Base-by-base conservation (phyloP, 2,797 vertebrate genomes). In the Peromyscus aztecus region DNA sequence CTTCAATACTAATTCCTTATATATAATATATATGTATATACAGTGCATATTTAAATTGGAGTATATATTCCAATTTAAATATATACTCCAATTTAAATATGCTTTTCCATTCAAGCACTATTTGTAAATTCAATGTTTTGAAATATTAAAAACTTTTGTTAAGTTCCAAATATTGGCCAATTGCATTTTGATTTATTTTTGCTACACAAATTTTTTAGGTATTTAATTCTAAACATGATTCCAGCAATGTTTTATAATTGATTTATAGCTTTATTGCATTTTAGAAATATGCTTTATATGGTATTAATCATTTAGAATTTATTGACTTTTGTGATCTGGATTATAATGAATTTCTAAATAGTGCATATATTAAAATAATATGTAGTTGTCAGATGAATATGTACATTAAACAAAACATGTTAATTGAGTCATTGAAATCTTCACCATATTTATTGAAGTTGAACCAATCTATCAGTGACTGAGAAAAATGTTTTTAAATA, bases 301-400 rank as follows among this genome's bases (percentile, higher is more conserved):
- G n/a, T 65, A 95, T 52, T 63, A 76, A 76, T 52, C 55, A 17
- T 93, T 93, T 89, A 75, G 12, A 91, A 85, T 76, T 40, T 91
- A 76, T 29, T 95, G 46, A 80, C 23, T 91, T 94, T n/a, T n/a
- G 73, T 88, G 46, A 73, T 59, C 12, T 67, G 49, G 27, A 10
- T 91, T 71, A 17, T 67, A 93, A 85, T 17, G 76, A 24, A 77
- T 81, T 84, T 96, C 85, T 63, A 57, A 83, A 19, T 24, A 14
- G 3, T 23, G 0, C 27, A 86, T 89, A 55, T 63, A 82, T 97
- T 91, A 24, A 84, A 89, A 89, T 57, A 81, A 75, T 11, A 82
- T 13, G 4, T 67, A 83, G 23, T n/a, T 12, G 87, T 77, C 1
- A 27, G 4, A 34, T 96, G 59, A 81, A 63, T 69, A 8, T 40